Conservation (phyloP, 2,888 invertebrate genomes). For the Parnassius smintheus region DNA sequence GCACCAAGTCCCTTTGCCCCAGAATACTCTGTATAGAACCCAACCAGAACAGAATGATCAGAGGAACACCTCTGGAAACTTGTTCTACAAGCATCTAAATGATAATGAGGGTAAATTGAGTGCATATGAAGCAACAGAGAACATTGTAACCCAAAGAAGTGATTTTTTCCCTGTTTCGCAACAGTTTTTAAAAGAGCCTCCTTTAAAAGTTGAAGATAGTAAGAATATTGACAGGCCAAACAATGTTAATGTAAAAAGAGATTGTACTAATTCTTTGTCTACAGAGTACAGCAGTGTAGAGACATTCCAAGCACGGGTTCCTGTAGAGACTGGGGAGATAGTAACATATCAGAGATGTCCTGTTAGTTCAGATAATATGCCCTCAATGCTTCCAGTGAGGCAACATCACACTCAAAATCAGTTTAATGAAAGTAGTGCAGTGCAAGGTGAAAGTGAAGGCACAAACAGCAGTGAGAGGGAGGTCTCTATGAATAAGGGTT, state of each 20-base stretch:
- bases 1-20: conserved; percentile 49
- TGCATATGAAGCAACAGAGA: conserved; percentile 44
- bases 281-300: conserved; percentile 52
- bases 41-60: conserved; percentile 49
- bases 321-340: conserved; percentile 48
- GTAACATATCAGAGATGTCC: conserved; percentile 65
- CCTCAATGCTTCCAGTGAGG: conserved; percentile 54
- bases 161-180: conserved; percentile 56
- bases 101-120: conserved; percentile 52
- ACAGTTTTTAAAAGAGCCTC: conserved; percentile 55
- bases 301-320: conserved; percentile 54
- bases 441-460: conserved; percentile 51
- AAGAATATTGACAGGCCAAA: conserved; percentile 43
- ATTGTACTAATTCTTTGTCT: conserved; percentile 48
- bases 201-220: conserved; percentile 34
- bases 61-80: conserved; percentile 41
- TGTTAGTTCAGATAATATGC: conserved; percentile 56
- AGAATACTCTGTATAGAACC: conserved; percentile 46
- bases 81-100: conserved; percentile 45
- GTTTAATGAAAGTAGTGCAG: conserved; percentile 55
- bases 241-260: conserved; percentile 47
- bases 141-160: conserved; percentile 43
- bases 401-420: conserved; percentile 58
- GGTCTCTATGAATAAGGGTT: conserved; percentile 62
- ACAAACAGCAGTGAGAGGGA: conserved; percentile 64